Conservation (phyloP, 2,113 vertebrate genomes). For the Murina feae region DNA sequence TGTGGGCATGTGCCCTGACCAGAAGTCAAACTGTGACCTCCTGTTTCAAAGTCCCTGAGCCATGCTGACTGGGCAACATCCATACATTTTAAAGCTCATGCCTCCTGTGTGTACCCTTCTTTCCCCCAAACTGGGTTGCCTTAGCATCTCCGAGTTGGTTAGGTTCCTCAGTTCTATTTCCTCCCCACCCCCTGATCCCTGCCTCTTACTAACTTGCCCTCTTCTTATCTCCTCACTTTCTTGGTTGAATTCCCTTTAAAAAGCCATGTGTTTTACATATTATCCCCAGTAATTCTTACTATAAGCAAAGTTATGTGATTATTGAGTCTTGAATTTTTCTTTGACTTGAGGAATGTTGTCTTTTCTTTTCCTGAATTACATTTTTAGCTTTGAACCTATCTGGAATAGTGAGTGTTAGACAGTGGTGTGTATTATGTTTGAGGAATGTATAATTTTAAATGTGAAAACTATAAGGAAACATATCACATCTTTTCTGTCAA, state of each 20-base stretch:
- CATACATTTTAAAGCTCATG: no score
- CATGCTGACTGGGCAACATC: no score
- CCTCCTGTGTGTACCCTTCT: no score
- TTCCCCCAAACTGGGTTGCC: no score
- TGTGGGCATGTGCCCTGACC: no score
- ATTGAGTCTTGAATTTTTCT: not conserved
- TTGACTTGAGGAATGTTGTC: not conserved
- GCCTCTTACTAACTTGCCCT: no score
- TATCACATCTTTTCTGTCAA: constrained; percentile 19
- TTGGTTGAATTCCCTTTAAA: not conserved
- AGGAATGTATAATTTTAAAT: constrained; percentile 41
- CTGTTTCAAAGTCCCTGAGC: no score
- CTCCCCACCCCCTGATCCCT: no score
- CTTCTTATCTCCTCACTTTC: not conserved
- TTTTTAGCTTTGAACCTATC: constrained; percentile 29
- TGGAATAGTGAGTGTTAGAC: constrained; percentile 30
- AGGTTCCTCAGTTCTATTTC: no score
- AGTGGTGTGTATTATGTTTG: not conserved
- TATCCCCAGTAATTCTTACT: not conserved
- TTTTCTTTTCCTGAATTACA: not conserved
- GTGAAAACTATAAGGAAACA: constrained; percentile 11
- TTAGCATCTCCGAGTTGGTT: no score
- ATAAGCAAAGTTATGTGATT: not conserved
- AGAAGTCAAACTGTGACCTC: no score
- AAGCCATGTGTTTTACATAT: not conserved